Evolutionary conservation across 1,140 invertebrate genomes (phyloP), one percentile per base, ranked within the genome.

Genomic region (Atta texana): DNA sequence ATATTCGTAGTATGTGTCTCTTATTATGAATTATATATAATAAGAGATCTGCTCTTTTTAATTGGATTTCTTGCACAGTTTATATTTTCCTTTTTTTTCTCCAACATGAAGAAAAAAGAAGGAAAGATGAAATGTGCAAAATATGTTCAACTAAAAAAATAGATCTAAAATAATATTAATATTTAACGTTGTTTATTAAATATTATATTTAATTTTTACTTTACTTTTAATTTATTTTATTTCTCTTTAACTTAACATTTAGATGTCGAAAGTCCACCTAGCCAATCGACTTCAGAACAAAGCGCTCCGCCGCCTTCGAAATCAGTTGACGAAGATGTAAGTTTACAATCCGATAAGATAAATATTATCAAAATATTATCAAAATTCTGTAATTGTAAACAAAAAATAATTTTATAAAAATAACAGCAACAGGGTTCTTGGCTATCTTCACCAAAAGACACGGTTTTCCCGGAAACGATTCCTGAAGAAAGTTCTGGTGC

Each of bases 401-500:
- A 16, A 0, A 34, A 34, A 39, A 3, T 51, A 68, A 86, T 6
- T 74, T 34, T 24, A 14, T 16, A 78, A 72, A 74, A 24, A 21
- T 57, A 24, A 77, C 81, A 55, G 69, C 91, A 86, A 3, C 86
- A 97, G 95, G 96, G 95, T 51, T 95, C 95, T 18, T 98, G 97
- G 97, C 96, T 98, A 2, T 97, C 97, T 1, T 98, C 97, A 0
- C 97, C 97, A 6, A 98, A 98, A 93, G 98, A 98, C 86, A 98
- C 97, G 5, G 97, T 97, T 63, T 98, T 98, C 93, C 98, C 98
- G 1, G 98, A 98, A 96, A 98, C 98, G 1, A 98, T 98, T 89
- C 98, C 98, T 0, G 98, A 98, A 95, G 98, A 98, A 94, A 98
- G 97, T 92, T 98, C 98, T 4, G 98, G 98, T 90, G 97, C 97